Base-by-base conservation (phyloP, 2,113 vertebrate genomes). In the Ptilorrhoa leucosticta region DNA sequence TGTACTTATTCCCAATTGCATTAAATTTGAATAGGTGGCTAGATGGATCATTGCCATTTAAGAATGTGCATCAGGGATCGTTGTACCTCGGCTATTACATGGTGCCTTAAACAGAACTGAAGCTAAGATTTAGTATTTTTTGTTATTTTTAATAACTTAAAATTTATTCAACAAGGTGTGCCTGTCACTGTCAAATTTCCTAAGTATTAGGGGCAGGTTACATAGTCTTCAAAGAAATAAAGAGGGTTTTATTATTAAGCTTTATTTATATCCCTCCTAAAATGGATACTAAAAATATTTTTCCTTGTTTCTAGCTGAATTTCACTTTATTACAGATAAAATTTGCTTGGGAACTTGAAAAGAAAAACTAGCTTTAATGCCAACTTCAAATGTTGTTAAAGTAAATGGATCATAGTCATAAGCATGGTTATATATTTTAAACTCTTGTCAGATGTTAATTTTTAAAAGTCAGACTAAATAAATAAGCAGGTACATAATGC, bases 41-140 rank as follows among this genome's bases (percentile, higher is more conserved):
- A 96, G 96, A 97, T 94, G 96, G 95, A 98, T 73, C 97, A 97
- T 97, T 98, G 98, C 98, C 95, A 97, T 97, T 98, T 98, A 98
- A 98, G 98, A 98, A 97, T 98, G 98, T 98, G 98, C 97, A 97
- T 98, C 98, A 98, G 98, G 98, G 98, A 98, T 98, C 93, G 87
- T 96, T 94, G 98, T 98, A 98, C 98, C 98, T 98, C 98, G 98
- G 98, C 98, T 98, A 98, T 97, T 98, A 98, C 96, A 98, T 97
- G 98, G 98, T 98, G 98, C 98, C 98, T 98, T 98, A 98, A 98
- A 97, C 87, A 98, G 98, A 98, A 98, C 97, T 97, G 97, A 98
- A 97, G 96, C 95, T 98, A 98, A 97, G 97, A 97, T 94, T 97
- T 96, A 97, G 94, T 98, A 96, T 92, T 96, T 97, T 97, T 97